phyloP scores from a whole-genome alignment of 2,888 invertebrate species.

The Pristionchus entomophagus region DNA sequence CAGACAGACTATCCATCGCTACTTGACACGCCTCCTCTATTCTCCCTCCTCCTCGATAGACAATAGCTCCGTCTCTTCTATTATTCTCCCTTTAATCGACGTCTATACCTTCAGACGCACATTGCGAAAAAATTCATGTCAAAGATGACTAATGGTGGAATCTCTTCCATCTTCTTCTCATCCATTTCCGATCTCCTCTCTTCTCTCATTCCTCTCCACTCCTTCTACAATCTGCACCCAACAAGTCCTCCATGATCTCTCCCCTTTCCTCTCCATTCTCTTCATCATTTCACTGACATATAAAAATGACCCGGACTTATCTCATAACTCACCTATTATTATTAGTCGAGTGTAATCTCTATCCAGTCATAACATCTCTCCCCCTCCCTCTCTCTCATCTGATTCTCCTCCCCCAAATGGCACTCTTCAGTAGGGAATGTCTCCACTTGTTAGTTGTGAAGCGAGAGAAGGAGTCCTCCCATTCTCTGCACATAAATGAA shows the following conservation, averaged over 20 bases:
- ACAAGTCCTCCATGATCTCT: background rate
- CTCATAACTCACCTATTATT: background rate
- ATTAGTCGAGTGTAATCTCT: background rate
- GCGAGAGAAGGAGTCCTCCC: background rate
- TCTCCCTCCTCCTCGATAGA: background rate
- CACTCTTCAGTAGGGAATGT: background rate
- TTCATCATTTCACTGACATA: background rate
- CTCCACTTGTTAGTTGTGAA: background rate
- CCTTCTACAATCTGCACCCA: background rate
- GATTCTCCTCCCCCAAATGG: background rate
- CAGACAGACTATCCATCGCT: background rate
- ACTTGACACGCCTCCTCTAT: background rate
- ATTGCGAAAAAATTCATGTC: background rate
- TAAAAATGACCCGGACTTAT: background rate
- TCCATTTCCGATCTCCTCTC: background rate
- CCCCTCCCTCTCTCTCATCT: no score
- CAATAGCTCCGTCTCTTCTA: background rate
- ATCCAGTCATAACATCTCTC: background rate
- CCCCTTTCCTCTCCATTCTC: background rate
- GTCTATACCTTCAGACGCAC: background rate
- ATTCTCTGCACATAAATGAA: background rate
- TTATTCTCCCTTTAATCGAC: constrained; percentile 34
- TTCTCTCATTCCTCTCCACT: background rate
- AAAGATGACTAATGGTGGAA: no score
- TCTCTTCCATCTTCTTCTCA: background rate